Evolutionary conservation across 2,113 vertebrate species (phyloP), one percentile per base, ranked within the genome.

Genomic region (Osmerus eperlanus): DNA sequence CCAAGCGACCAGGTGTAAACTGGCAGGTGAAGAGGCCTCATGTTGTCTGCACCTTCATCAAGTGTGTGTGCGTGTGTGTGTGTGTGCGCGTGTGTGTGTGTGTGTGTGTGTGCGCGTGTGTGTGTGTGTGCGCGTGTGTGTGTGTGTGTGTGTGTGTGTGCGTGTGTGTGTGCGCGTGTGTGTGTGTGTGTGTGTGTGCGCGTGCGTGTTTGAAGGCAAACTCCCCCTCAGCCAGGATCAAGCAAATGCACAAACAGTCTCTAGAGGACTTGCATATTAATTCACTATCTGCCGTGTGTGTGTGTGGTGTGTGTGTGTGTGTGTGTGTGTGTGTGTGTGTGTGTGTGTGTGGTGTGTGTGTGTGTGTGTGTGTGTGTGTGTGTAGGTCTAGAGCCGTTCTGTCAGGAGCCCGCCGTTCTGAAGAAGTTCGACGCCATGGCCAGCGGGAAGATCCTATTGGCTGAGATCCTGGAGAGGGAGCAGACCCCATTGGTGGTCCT

Each of bases 1-100:
- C 83, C 97, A 99, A 85, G 95, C 95, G 47, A 89, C 95, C 19
- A 96, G 95, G 86, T 96, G 96, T 85, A 96, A 92, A 86, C 86
- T 99, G 19, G 97, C 97, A 89, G 97, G 97, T 97, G 91, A 94
- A 28, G 25, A 3, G 93, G 83, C 61, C 41, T 21, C 29, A 55
- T 6, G 18, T 11, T 8, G 36, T 13, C 29, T 9, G 28, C 41
- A 66, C 41, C 25, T 16, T 16, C 61, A 4, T 4, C 15, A 7
- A 28, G 25, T 28, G 15, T 29, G 13, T 59, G 12, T 59, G 19
- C 2, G 12, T 3, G 14, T 41, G 3, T n/a, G 25, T 56, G 19
- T 16, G 6, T 23, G 5, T 25, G 52, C 11, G 41, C 68, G n/a
- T 69, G 28, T 5, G 9, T 23, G 9, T 41, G 1, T 65, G 2